A percentile compares a stretch with the other conserved stretches of the same genome.
Evolutionary conservation across 92 coral and sea anemone genomes (phyloP).

Genomic region (Isaurus tuberculatus): DNA sequence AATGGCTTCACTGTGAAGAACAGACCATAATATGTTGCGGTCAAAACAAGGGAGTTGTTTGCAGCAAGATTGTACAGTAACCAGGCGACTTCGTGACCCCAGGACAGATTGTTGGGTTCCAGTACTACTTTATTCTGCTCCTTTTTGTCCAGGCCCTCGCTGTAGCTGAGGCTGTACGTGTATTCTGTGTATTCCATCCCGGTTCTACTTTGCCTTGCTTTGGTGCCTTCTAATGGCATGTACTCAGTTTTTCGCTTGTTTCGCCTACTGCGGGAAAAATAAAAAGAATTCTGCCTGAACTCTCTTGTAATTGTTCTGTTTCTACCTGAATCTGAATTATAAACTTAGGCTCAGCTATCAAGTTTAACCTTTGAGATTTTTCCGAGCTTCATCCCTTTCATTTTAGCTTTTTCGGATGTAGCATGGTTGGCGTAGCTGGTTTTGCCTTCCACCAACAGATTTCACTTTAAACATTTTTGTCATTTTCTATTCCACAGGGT

Average conservation of each 20-base stretch:
- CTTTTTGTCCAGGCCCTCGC: constrained; percentile 59
- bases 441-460: no score
- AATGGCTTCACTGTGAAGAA: constrained; percentile 59
- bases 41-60: constrained; percentile 67
- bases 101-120: constrained; percentile 57
- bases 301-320: no score
- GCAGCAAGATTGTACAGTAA: constrained; percentile 73
- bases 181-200: constrained; percentile 37
- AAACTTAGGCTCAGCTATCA: no score
- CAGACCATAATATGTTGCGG: constrained; percentile 75
- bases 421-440: no score
- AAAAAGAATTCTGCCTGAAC: no score
- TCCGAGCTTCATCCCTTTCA: no score
- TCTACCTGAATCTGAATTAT: no score
- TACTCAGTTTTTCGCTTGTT: constrained; percentile 8
- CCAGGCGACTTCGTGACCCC: constrained; percentile 85
- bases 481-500: no score
- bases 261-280: background rate
- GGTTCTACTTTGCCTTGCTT: constrained; percentile 12
- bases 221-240: constrained; percentile 16
- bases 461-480: no score
- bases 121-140: constrained; percentile 4
- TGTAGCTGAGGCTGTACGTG: constrained; percentile 70
- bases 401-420: no score
- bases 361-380: no score